These are phyloP conservation scores for Patiria miniata DNA, from an alignment of 35 echinoderm and acorn worm genomes.

Conservation along the genomic window DNA sequence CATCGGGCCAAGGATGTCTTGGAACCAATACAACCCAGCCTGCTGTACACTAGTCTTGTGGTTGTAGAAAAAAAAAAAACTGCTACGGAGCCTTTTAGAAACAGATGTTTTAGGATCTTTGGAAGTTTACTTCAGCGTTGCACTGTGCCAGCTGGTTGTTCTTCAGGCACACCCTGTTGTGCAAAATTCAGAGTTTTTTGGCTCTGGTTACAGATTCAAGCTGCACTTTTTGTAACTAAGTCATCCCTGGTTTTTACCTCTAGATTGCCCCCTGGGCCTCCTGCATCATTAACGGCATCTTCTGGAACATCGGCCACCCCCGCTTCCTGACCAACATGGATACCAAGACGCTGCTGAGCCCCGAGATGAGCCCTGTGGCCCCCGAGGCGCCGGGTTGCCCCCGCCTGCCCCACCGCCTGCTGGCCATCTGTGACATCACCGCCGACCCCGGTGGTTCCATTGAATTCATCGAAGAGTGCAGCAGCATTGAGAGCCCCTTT, in stretches of 20 bases:
- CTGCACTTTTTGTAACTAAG: not conserved
- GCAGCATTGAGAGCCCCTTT: slow-evolving; percentile 90
- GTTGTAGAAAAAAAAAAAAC: no score
- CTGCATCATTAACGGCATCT: slow-evolving; percentile 96
- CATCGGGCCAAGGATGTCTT: no score
- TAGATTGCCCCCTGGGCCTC: slow-evolving; percentile 97
- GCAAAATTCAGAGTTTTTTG: no score
- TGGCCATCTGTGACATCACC: slow-evolving; percentile 97
- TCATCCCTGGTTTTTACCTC: not conserved
- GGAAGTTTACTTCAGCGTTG: no score
- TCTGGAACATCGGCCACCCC: slow-evolving; percentile 91
- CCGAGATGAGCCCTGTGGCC: slow-evolving; percentile 54
- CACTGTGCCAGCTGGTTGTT: no score
- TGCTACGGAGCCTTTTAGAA: no score
- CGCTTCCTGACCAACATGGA: slow-evolving; percentile 93
- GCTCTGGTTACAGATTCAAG: not conserved
- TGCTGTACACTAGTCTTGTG: no score
- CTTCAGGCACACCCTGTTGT: no score
- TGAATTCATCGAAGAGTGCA: slow-evolving; percentile 89
- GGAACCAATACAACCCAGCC: no score
- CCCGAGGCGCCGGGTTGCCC: slow-evolving; percentile 73
- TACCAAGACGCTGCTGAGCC: slow-evolving; percentile 80
- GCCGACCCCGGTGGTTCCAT: slow-evolving; percentile 96
- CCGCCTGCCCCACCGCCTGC: slow-evolving; percentile 84
- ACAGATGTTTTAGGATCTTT: no score